Conservation (phyloP, 2,797 vertebrate genomes). For the Sylvia borin region DNA sequence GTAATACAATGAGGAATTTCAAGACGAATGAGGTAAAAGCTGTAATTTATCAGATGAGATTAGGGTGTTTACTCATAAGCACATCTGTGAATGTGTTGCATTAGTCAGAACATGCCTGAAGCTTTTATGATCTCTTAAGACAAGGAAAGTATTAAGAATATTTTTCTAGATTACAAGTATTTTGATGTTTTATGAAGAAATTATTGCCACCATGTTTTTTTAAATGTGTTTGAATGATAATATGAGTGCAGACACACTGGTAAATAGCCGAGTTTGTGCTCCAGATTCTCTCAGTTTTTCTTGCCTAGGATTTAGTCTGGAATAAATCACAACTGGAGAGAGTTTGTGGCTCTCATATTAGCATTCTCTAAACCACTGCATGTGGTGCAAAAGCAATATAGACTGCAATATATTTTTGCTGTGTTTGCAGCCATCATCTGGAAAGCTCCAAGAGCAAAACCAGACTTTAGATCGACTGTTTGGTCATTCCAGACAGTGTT, state of each 20-base stretch:
- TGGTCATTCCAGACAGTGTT: not conserved
- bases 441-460: not conserved
- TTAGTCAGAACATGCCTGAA: slow-evolving; percentile 40
- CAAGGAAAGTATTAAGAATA: slow-evolving; percentile 10
- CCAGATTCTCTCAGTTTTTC: not conserved
- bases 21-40: not conserved
- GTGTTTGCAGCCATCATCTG: not conserved
- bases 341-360: not conserved
- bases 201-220: not conserved
- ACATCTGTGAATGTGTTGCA: not conserved
- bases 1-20: not conserved
- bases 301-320: not conserved
- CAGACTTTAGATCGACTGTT: not conserved
- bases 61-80: not conserved
- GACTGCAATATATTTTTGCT: not conserved
- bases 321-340: not conserved
- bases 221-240: not conserved
- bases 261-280: not conserved
- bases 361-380: not conserved
- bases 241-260: not conserved
- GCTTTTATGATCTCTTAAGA: slow-evolving; percentile 5
- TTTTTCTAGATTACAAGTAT: slow-evolving; percentile 34
- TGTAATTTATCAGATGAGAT: not conserved
- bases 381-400: not conserved
- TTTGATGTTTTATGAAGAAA: slow-evolving; percentile 23